A percentile compares a stretch with the other conserved stretches of the same genome.
Conservation (phyloP, 2,888 invertebrate genomes). For the Perizoma affinitatum region DNA sequence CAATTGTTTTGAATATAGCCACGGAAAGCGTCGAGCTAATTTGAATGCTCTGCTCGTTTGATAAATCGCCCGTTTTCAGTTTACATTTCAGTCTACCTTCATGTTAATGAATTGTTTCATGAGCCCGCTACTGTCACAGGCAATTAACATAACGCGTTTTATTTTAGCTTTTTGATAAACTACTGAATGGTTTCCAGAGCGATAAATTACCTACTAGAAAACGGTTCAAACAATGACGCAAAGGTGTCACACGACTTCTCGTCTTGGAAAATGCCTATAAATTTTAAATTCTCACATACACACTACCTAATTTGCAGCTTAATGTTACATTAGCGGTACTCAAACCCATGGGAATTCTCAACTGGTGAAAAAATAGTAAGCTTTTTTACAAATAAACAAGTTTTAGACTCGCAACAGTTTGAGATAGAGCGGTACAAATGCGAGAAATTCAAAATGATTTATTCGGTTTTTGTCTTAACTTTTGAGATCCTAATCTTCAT, state of each 20-base stretch:
- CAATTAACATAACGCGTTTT: constrained; percentile 41
- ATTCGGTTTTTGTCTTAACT: constrained; percentile 29
- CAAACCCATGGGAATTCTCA: constrained; percentile 66
- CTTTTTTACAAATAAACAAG: constrained; percentile 61
- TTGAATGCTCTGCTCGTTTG: constrained; percentile 64
- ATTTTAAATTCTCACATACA: constrained; percentile 70
- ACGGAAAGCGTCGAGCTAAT: constrained; percentile 65
- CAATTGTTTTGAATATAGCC: constrained; percentile 78
- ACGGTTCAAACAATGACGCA: constrained; percentile 51
- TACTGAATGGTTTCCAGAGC: constrained; percentile 35
- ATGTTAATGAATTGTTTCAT: constrained; percentile 55
- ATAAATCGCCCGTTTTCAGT: constrained; percentile 61
- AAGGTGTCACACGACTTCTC: constrained; percentile 46
- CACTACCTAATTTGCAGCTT: constrained; percentile 76
- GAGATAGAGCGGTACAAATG: constrained; percentile 44
- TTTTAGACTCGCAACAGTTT: constrained; percentile 51
- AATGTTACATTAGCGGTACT: constrained; percentile 67
- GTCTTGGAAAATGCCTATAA: constrained; percentile 32
- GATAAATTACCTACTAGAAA: constrained; percentile 46
- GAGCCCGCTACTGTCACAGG: constrained; percentile 38
- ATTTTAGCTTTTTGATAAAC: constrained; percentile 46
- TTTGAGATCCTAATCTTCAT: constrained; percentile 25
- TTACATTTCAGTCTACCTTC: constrained; percentile 52
- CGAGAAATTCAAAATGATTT: constrained; percentile 30
- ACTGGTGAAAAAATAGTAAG: constrained; percentile 51